Evolutionary conservation across 2,797 vertebrate genomes (phyloP).

Genomic region (Buphagus erythrorhynchus): DNA sequence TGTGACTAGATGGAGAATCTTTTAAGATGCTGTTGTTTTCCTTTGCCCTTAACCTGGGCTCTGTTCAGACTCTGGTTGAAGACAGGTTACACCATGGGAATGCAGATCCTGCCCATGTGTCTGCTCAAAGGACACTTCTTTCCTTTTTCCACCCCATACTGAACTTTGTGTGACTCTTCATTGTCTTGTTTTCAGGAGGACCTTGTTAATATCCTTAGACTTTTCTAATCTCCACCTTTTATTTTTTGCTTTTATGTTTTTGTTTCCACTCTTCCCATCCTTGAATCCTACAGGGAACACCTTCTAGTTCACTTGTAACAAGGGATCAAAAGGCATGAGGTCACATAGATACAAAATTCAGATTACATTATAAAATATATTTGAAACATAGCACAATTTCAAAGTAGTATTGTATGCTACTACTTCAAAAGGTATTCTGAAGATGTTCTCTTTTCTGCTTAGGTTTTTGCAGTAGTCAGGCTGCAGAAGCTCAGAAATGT

Average conservation of each 20-base stretch:
- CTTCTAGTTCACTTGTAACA: background rate
- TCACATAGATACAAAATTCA: background rate
- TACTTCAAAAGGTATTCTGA: background rate
- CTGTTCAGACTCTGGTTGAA: background rate
- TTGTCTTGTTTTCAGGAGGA: background rate
- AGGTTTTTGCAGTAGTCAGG: background rate
- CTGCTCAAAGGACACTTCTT: background rate
- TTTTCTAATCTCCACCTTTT: background rate
- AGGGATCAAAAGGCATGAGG: background rate
- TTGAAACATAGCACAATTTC: background rate
- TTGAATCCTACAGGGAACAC: background rate
- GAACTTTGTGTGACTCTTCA: background rate
- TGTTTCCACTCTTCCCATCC: background rate
- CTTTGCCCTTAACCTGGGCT: background rate
- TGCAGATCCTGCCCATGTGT: background rate
- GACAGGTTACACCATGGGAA: background rate
- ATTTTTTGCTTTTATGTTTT: background rate
- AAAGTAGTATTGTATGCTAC: background rate
- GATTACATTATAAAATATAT: background rate
- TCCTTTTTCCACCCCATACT: too few relatives aligned
- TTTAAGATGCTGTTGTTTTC: accelerated
- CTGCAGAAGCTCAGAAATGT: background rate
- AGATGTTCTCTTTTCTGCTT: background rate
- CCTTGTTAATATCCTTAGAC: background rate
- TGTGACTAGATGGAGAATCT: background rate